Conservation (phyloP, 1,140 invertebrate genomes). For the Amyelois transitella region DNA sequence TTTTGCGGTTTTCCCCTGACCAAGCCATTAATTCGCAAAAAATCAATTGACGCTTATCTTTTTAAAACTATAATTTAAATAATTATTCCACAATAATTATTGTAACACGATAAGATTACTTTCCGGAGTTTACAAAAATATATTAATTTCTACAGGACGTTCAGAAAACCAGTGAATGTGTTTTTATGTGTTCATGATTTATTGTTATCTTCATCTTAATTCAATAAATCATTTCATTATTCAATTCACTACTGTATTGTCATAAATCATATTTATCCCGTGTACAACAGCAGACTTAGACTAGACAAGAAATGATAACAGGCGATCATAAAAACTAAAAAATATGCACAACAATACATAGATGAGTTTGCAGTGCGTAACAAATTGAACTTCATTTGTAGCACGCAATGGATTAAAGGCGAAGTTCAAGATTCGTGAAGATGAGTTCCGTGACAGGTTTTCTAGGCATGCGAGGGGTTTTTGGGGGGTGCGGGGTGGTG, state of each 20-base stretch:
- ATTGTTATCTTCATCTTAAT: not conserved
- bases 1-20: too few species aligned
- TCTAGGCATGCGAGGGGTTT: constrained; percentile 23
- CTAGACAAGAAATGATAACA: constrained; percentile 1
- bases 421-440: constrained; percentile 48
- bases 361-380: not conserved
- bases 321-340: not conserved
- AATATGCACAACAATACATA: not conserved
- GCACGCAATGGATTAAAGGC: constrained; percentile 27
- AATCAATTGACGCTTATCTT: too few species aligned
- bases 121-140: too few species aligned
- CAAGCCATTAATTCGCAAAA: too few species aligned
- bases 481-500: constrained; percentile 29
- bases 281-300: not conserved
- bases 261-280: not conserved
- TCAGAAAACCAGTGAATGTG: too few species aligned
- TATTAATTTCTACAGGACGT: too few species aligned
- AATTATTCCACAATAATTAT: too few species aligned
- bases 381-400: not conserved
- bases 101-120: too few species aligned
- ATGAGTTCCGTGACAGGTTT: constrained; percentile 50
- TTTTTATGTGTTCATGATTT: too few species aligned
- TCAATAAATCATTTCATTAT: not conserved
- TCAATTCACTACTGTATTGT: not conserved
- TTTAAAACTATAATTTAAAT: too few species aligned